A percentile compares a stretch with the other conserved stretches of the same genome.
These are phyloP conservation scores for Drosophila aldrichi DNA, from an alignment of 2,888 invertebrate species.

Conservation along the genomic window DNA sequence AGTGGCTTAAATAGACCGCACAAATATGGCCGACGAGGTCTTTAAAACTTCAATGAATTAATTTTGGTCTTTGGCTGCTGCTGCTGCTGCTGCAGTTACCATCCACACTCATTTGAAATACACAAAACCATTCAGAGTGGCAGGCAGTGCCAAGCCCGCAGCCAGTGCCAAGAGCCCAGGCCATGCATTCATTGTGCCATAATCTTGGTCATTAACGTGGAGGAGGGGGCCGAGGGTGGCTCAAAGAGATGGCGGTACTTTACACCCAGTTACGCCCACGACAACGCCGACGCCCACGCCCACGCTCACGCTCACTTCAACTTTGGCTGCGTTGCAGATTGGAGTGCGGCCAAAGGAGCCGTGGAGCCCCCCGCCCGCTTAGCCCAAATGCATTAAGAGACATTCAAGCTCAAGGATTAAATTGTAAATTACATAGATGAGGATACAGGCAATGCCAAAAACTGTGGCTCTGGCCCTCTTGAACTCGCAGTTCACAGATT, in stretches of 20 bases:
- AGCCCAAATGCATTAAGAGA: conserved; percentile 71
- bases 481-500: conserved; percentile 25
- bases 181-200: conserved; percentile 79
- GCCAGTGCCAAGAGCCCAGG: conserved; percentile 56
- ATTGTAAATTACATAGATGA: conserved; percentile 77
- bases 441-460: conserved; percentile 67
- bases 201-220: conserved; percentile 78
- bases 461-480: conserved; percentile 40
- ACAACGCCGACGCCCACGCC: conserved; percentile 8
- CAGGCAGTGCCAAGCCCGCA: conserved; percentile 1
- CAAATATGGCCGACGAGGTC: conserved; percentile 18
- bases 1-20: conserved; percentile 33
- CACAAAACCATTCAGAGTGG: background rate
- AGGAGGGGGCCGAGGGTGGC: background rate
- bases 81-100: background rate
- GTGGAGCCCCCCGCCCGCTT: conserved; percentile 12
- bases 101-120: background rate
- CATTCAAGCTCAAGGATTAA: conserved; percentile 79
- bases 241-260: conserved; percentile 1
- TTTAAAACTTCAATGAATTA: conserved; percentile 70
- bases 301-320: conserved; percentile 34
- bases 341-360: conserved; percentile 61
- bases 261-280: conserved; percentile 24
- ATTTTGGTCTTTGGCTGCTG: conserved; percentile 28
- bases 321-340: conserved; percentile 50